Conservation (phyloP, 1,140 invertebrate species). For the Zaprionus capensis region DNA sequence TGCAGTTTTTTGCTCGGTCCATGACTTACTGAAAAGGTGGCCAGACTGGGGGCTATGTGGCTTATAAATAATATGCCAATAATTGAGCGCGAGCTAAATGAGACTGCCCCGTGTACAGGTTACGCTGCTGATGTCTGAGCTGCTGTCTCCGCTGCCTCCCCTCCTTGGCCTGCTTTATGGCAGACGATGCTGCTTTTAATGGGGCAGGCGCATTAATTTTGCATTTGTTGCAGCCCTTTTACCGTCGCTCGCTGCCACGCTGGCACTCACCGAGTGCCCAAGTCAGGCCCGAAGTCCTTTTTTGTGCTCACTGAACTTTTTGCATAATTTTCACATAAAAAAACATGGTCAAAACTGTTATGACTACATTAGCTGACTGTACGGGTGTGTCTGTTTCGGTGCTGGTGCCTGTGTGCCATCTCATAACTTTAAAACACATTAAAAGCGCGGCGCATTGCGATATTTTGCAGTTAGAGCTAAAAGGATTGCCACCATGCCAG, state of each 20-base stretch:
- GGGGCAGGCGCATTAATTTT: conserved; percentile 67
- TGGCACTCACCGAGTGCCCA: neutral
- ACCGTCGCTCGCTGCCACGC: neutral
- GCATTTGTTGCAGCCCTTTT: conserved; percentile 67
- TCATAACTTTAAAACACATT: conserved; percentile 24
- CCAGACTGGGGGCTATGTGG: conserved; percentile 7
- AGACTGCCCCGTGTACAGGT: conserved; percentile 19
- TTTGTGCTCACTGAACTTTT: conserved; percentile 46
- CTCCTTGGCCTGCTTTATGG: conserved; percentile 24
- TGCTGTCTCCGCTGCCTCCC: conserved; percentile 1
- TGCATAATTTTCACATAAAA: conserved; percentile 77
- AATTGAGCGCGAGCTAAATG: conserved; percentile 51
- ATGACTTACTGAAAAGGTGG: conserved; percentile 16
- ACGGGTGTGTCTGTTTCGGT: neutral
- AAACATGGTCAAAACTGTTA: conserved; percentile 68
- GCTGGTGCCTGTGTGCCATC: conserved; percentile 21
- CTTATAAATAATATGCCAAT: conserved; percentile 80
- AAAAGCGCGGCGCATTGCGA: conserved; percentile 24
- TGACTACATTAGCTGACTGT: conserved; percentile 65
- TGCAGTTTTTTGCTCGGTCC: neutral
- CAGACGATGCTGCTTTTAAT: conserved; percentile 27
- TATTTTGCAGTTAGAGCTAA: conserved; percentile 14
- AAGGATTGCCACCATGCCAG: conserved; percentile 10
- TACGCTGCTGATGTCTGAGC: conserved; percentile 31
- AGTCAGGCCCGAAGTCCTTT: neutral